phyloP scores from a whole-genome alignment of 2,113 vertebrate genomes.

The Platysteira castanea region DNA sequence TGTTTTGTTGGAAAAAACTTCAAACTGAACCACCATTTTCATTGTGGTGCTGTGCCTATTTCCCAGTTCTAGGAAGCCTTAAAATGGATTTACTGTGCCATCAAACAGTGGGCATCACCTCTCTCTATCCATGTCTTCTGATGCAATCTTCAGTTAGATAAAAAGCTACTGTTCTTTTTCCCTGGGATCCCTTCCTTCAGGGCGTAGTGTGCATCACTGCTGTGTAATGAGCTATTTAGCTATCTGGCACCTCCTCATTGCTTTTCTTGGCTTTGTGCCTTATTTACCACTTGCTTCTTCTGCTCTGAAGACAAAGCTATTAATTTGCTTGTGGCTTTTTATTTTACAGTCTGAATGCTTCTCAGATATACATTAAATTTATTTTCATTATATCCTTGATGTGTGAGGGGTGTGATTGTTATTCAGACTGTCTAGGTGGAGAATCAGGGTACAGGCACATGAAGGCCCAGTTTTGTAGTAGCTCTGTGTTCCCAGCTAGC shows the following conservation, averaged over 20 bases:
- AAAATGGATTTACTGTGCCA: not conserved
- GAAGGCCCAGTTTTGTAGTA: not conserved
- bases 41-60: not conserved
- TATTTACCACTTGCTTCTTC: not conserved
- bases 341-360: not conserved
- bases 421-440: not conserved
- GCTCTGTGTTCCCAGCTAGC: not conserved
- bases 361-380: not conserved
- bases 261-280: slow-evolving; percentile 20
- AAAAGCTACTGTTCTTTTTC: not conserved
- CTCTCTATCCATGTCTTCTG: not conserved
- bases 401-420: not conserved
- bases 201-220: fast-evolving
- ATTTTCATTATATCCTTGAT: not conserved
- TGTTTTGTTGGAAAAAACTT: not conserved
- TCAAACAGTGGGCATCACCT: not conserved
- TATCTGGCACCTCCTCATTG: not conserved
- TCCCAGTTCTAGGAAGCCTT: not conserved
- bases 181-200: not conserved
- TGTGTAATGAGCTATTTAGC: not conserved
- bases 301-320: not conserved
- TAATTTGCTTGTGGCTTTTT: not conserved
- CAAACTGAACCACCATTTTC: not conserved
- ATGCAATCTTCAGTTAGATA: not conserved
- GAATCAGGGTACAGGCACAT: not conserved